Evolutionary conservation across 2,113 vertebrate species (phyloP).

Genomic region (Corydoras sp.): DNA sequence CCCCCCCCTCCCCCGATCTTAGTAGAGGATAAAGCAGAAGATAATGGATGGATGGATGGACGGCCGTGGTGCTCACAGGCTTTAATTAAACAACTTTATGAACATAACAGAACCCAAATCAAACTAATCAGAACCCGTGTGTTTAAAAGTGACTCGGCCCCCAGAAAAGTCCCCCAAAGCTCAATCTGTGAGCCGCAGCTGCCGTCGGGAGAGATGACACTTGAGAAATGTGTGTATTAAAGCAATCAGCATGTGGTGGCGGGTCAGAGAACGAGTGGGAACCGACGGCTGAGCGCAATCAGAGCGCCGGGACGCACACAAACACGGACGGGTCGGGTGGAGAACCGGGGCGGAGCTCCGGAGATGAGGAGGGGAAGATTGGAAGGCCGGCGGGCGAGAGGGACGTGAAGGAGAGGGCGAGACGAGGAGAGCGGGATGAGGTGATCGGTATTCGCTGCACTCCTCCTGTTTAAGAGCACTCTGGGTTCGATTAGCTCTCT

Average conservation of each 20-base stretch:
- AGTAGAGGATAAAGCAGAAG: no score
- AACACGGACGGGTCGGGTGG: neutral
- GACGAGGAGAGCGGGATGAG: conserved; percentile 9
- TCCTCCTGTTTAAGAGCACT: conserved; percentile 23
- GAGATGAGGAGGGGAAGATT: neutral
- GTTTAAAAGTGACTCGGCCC: conserved; percentile 16
- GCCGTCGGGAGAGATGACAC: conserved; percentile 1
- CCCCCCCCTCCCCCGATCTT: no score
- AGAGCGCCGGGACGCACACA: neutral
- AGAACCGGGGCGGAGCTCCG: neutral
- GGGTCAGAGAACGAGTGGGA: neutral
- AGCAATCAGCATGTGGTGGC: conserved; percentile 28
- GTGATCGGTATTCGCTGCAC: conserved; percentile 22
- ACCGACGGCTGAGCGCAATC: neutral
- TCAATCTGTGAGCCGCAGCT: conserved; percentile 11
- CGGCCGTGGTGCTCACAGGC: neutral
- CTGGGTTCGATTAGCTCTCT: conserved; percentile 28
- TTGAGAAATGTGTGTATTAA: conserved; percentile 9
- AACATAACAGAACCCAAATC: neutral
- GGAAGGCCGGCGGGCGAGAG: conserved; percentile 1
- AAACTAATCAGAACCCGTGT: neutral
- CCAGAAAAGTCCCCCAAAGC: neutral
- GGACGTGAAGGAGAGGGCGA: conserved; percentile 2
- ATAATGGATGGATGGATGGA: no score
- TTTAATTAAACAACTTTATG: neutral